A percentile compares a stretch with the other conserved stretches of the same genome.
Evolutionary conservation across 64 coral and sea anemone species (phyloP).

Genomic region (Porites lutea): DNA sequence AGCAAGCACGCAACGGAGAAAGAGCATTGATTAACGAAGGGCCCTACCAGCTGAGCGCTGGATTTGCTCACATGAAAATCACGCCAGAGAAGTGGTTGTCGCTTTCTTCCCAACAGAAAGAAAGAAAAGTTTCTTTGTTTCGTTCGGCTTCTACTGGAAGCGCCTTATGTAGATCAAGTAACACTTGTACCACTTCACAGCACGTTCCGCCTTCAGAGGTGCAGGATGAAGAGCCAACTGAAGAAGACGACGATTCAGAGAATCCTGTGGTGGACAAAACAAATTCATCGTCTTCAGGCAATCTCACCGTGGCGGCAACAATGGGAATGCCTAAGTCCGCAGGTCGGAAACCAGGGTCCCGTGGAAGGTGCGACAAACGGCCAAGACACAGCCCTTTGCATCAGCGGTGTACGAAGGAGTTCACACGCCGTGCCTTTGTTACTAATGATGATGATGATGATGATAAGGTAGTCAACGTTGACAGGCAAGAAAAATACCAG

Average conservation of each 20-base stretch:
- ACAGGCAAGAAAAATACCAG: no score
- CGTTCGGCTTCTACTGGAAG: not conserved
- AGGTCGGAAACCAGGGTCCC: not conserved
- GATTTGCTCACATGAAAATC: not conserved
- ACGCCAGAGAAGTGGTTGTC: not conserved
- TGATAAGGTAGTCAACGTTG: no score
- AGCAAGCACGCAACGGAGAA: conserved; percentile 13
- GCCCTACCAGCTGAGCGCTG: not conserved
- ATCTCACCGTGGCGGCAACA: not conserved
- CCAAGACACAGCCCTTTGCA: not conserved
- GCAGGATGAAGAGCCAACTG: not conserved
- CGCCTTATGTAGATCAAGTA: not conserved
- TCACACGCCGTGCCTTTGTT: no score
- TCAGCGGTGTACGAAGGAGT: no score
- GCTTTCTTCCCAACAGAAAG: not conserved
- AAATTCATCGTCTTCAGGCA: not conserved
- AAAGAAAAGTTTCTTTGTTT: not conserved
- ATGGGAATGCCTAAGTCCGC: not conserved
- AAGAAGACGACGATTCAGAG: not conserved
- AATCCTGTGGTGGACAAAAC: not conserved
- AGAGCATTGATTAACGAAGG: conserved; percentile 8
- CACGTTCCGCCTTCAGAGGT: not conserved
- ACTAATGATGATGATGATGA: no score
- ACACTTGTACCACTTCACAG: not conserved
- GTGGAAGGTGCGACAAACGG: conserved; percentile 1